Conservation (phyloP, 2,113 vertebrate species). For the Anoura caudifer region DNA sequence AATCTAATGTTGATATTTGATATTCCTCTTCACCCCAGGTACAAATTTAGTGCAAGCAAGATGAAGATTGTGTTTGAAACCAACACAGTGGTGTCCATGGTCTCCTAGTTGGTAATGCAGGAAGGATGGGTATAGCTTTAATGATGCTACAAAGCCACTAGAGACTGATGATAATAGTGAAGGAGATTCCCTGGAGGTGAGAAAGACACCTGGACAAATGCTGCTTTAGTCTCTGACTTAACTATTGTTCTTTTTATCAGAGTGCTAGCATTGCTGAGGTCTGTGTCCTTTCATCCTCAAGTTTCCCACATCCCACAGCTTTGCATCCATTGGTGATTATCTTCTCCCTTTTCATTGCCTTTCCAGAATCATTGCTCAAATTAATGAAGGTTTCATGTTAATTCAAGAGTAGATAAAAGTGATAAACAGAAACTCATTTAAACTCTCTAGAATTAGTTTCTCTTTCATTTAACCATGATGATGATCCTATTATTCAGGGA, state of each 20-base stretch:
- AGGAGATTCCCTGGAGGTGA: background rate
- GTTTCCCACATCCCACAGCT: background rate
- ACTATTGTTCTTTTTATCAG: background rate
- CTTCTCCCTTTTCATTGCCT: background rate
- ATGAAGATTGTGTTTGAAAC: background rate
- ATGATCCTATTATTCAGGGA: background rate
- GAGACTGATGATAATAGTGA: background rate
- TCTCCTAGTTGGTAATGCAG: background rate
- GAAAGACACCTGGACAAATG: background rate
- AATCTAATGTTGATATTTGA: background rate
- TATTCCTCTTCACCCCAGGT: background rate
- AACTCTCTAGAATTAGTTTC: constrained; percentile 1
- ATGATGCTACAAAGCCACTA: background rate
- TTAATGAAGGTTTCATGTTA: background rate
- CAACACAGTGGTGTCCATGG: background rate
- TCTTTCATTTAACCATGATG: background rate
- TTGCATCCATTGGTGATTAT: background rate
- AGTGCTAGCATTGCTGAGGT: background rate
- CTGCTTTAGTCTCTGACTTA: background rate
- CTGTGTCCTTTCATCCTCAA: background rate
- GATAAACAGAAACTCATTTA: constrained; percentile 23
- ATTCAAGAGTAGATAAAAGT: background rate
- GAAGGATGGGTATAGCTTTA: background rate
- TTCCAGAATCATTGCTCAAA: background rate
- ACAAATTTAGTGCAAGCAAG: background rate